A percentile compares a stretch with the other conserved stretches of the same genome.
These are phyloP conservation scores for Ammospiza caudacuta DNA, from an alignment of 2,113 vertebrate genomes.

Conservation along the genomic window DNA sequence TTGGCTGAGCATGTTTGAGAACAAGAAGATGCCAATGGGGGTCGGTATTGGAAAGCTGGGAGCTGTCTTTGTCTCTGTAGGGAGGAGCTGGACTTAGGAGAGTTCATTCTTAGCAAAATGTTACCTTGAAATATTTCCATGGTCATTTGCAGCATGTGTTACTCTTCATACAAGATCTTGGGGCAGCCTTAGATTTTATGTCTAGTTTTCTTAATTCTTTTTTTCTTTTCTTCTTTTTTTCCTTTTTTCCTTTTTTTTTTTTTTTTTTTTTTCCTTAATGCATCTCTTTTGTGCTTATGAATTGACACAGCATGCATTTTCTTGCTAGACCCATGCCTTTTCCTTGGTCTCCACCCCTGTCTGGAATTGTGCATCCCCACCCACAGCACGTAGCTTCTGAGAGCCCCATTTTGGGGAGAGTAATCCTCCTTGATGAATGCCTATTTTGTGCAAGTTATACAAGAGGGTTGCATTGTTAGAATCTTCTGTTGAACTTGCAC, in stretches of 20 bases:
- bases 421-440: slow-evolving; percentile 76
- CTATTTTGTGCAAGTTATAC: slow-evolving; percentile 75
- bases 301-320: slow-evolving; percentile 66
- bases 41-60: not conserved
- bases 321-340: slow-evolving; percentile 55
- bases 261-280: not conserved
- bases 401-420: slow-evolving; percentile 64
- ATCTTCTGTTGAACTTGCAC: slow-evolving; percentile 72
- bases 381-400: slow-evolving; percentile 68
- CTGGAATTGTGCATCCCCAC: slow-evolving; percentile 71
- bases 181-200: slow-evolving; percentile 4
- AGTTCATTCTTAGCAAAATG: not conserved
- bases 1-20: not conserved
- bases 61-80: not conserved
- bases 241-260: rapidly evolving
- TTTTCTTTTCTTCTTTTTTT: rapidly evolving
- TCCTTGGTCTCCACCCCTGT: slow-evolving; percentile 72
- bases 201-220: not conserved
- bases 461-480: slow-evolving; percentile 74
- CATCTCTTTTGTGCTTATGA: slow-evolving; percentile 45
- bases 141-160: not conserved
- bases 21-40: not conserved
- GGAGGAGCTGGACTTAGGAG: not conserved
- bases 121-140: not conserved
- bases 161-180: not conserved